A percentile compares a stretch with the other conserved stretches of the same genome.
Evolutionary conservation across 2,888 invertebrate species (phyloP).

Genomic region (Lysandra bellargus): DNA sequence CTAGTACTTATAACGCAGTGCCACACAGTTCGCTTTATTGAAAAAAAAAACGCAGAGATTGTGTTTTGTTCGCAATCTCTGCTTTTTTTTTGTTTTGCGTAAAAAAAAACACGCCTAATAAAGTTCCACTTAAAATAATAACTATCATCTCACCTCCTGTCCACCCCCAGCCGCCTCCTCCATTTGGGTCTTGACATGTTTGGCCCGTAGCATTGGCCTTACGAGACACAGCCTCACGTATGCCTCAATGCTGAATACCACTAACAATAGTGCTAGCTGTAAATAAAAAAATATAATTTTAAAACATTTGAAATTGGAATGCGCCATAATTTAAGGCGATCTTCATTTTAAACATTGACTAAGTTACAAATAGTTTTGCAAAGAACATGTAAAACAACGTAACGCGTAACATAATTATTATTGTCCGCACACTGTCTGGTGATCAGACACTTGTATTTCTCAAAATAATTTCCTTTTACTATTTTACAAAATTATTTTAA

Average conservation of each 20-base stretch:
- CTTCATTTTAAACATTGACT: background rate
- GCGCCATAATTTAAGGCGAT: background rate
- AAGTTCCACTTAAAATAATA: too few relatives aligned
- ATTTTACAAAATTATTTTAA: too few relatives aligned
- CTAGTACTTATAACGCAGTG: too few relatives aligned
- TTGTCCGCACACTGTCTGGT: too few relatives aligned
- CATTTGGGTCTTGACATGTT: conserved; percentile 87
- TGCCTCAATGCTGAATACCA: conserved; percentile 87
- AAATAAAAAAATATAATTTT: conserved; percentile 49
- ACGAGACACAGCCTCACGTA: conserved; percentile 88
- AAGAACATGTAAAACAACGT: background rate
- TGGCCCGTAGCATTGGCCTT: conserved; percentile 86
- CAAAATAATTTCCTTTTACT: too few relatives aligned
- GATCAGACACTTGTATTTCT: too few relatives aligned
- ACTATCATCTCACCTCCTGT: conserved; percentile 78
- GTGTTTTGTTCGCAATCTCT: too few relatives aligned
- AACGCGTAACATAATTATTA: too few relatives aligned
- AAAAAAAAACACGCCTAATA: too few relatives aligned
- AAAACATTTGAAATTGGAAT: conserved; percentile 2
- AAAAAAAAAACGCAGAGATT: too few relatives aligned
- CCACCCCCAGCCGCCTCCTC: conserved; percentile 89
- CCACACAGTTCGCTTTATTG: too few relatives aligned
- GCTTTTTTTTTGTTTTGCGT: too few relatives aligned
- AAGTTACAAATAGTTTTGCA: background rate
- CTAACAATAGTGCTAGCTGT: conserved; percentile 83